These are phyloP conservation scores for Chloroceryle amazona DNA, from an alignment of 2,797 vertebrate genomes.

Conservation along the genomic window DNA sequence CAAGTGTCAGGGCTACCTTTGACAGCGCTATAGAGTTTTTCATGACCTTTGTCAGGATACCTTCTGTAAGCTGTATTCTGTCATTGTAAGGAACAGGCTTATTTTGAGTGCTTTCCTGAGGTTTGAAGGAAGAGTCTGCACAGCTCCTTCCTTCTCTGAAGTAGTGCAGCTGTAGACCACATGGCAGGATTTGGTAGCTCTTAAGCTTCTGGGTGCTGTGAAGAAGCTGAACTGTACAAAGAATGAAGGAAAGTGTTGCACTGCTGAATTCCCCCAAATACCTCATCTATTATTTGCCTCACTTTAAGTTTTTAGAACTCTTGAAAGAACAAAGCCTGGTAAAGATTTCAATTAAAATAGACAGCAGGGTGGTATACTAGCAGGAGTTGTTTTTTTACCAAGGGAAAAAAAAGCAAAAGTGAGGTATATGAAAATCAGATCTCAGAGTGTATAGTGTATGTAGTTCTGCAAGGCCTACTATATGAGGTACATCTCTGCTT, in stretches of 20 bases:
- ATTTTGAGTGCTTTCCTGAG: not conserved
- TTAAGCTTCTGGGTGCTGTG: not conserved
- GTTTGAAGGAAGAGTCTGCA: not conserved
- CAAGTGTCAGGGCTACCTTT: not conserved
- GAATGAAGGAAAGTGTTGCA: not conserved
- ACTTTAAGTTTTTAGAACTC: constrained; percentile 41
- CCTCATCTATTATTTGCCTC: constrained; percentile 35
- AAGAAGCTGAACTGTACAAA: not conserved
- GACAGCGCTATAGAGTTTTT: not conserved
- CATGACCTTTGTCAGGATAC: not conserved
- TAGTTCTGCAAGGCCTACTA: not conserved
- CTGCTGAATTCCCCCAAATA: not conserved
- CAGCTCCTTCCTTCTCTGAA: not conserved
- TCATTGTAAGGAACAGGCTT: not conserved
- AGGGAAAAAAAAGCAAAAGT: not conserved
- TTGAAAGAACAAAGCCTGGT: constrained; percentile 47
- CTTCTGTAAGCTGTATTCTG: not conserved
- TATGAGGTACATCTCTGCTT: constrained; percentile 22
- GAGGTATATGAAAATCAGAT: constrained; percentile 48
- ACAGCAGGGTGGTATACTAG: constrained; percentile 21
- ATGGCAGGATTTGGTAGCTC: not conserved
- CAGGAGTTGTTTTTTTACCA: constrained; percentile 46
- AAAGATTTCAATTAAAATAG: constrained; percentile 70
- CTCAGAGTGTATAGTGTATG: not conserved
- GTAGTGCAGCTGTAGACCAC: not conserved